Percentiles rank a stretch among this genome's conserved stretches.
Conservation (phyloP, 2,797 vertebrate species). For the Malurus leucopterus region DNA sequence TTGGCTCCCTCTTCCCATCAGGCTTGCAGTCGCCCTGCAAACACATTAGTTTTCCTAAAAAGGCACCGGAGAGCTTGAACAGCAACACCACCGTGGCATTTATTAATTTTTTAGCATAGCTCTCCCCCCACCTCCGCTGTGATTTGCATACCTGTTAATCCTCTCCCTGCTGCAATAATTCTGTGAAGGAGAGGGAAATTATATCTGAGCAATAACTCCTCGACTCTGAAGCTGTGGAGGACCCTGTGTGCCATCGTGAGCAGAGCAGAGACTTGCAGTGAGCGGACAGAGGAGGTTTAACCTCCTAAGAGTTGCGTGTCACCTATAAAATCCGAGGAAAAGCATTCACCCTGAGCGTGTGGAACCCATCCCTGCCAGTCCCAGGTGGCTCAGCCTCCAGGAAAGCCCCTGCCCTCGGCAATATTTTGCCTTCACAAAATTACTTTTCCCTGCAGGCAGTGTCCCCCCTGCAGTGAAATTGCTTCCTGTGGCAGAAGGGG, state of each 20-base stretch:
- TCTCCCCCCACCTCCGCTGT: background rate
- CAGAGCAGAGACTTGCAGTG: background rate
- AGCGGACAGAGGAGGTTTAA: background rate
- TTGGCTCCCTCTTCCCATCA: background rate
- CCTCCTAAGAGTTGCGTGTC: background rate
- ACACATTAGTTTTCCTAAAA: slow-evolving; percentile 12
- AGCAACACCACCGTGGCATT: background rate
- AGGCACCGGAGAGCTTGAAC: background rate
- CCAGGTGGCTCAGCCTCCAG: background rate
- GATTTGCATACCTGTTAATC: slow-evolving; percentile 52
- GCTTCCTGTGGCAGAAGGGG: accelerated
- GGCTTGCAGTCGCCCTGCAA: background rate
- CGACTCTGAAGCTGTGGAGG: background rate
- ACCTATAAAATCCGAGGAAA: background rate
- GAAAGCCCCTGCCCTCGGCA: background rate
- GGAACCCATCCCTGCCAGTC: background rate
- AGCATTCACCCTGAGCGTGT: background rate
- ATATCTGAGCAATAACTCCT: background rate
- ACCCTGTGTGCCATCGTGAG: background rate
- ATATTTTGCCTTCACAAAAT: background rate
- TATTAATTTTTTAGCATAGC: slow-evolving; percentile 42
- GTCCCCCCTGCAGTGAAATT: background rate
- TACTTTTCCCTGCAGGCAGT: background rate
- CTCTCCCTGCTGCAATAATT: slow-evolving; percentile 31
- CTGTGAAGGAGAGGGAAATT: slow-evolving; percentile 18